phyloP scores from a whole-genome alignment of 2,113 vertebrate species.

The rat (Rattus norvegicus) region DNA sequence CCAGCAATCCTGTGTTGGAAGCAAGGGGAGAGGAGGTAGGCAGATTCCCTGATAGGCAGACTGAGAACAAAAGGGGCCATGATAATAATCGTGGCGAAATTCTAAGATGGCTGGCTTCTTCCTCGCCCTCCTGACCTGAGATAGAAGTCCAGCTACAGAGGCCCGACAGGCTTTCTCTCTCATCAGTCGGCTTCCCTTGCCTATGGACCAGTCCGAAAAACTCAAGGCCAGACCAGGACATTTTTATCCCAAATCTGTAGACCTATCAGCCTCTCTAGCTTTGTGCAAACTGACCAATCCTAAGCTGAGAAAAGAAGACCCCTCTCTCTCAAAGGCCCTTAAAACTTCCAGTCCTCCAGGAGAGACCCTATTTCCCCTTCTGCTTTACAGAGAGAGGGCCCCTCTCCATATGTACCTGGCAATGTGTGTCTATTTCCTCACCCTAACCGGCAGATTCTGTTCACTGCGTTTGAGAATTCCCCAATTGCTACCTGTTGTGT shows the following conservation, averaged over 20 bases:
- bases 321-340: neutral
- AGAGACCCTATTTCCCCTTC: neutral
- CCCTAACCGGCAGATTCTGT: neutral
- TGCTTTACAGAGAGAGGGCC: neutral
- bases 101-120: neutral
- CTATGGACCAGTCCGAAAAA: neutral
- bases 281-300: neutral
- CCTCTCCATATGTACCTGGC: neutral
- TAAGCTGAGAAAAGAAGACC: neutral
- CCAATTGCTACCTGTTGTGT: neutral
- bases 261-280: neutral
- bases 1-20: neutral
- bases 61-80: neutral
- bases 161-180: neutral
- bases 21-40: neutral
- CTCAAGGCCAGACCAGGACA: neutral
- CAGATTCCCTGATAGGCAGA: neutral
- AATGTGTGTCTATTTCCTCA: neutral
- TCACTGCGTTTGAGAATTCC: neutral
- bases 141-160: neutral
- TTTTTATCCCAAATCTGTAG: neutral
- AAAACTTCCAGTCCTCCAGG: neutral
- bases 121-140: neutral
- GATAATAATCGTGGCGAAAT: neutral
- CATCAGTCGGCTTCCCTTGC: neutral